Base-by-base conservation (phyloP, 2,888 invertebrate genomes). In the Pseudococcus viburni region DNA sequence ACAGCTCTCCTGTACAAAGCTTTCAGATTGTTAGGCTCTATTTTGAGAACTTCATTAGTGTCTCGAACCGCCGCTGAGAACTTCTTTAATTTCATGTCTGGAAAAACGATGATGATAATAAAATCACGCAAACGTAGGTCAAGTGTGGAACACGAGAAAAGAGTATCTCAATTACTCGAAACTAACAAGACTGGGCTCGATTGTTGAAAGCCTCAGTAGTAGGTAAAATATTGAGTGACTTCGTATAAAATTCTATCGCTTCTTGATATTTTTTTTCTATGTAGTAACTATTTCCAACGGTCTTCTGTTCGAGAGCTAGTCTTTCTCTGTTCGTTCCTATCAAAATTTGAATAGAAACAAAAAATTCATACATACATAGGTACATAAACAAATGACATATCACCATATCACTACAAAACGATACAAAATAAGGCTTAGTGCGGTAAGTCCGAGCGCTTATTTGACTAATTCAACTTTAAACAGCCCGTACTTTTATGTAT, bases 11-110 rank as follows among this genome's bases (percentile, higher is more conserved):
- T 89, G 42, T 80, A 88, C 39, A 89, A 48, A 17, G 89, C 89
- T 86, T 89, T 89, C 46, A 83, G n/a, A 86, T 89, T 89, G 11
- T 64, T 42, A 0, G 86, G 88, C n/a, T 89, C 89, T 2, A 80
- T 51, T 77, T 80, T 85, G 17, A 89, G 73, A 17, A 88, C 89
- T 88, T 89, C 84, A 26, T 68, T 88, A 19, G 59, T 15, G 42
- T 88, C 88, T 84, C n/a, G n/a, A 19, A 88, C 8, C 42, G 88
- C 88, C 15, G 73, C 64, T 0, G 42, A 5, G 9, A 51, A 88
- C 17, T 88, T 84, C 9, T 59, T 17, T 48, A 88, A 22, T 84
- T 88, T 88, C 11, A 88, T 84, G 22, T 68, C 88, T 88, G 46
- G 0, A 87, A 87, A 9, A 39, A 6, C 3, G 19, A 19, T 42